phyloP scores from a whole-genome alignment of 2,113 vertebrate genomes.

The Myotis brandtii region DNA sequence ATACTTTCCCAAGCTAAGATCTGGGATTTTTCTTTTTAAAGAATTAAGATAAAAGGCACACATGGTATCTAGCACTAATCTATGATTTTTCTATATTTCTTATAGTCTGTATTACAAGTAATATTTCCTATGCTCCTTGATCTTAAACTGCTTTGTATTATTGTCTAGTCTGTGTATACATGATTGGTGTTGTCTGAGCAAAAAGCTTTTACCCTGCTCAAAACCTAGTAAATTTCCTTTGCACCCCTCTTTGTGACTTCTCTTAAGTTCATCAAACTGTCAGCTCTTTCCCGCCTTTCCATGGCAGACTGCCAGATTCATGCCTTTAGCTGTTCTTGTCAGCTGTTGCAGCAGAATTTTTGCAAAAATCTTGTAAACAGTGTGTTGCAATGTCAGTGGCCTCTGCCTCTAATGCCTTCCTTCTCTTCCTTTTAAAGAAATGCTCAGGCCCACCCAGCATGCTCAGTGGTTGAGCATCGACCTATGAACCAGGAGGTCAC shows the following conservation, averaged over 20 bases:
- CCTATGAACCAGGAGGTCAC: too few species aligned
- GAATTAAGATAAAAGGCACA: background rate
- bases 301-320: conserved; percentile 34
- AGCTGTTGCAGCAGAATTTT: conserved; percentile 15
- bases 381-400: background rate
- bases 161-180: conserved; percentile 18
- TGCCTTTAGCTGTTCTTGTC: conserved; percentile 14
- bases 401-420: background rate
- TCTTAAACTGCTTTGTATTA: background rate
- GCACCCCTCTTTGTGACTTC: background rate
- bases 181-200: conserved; percentile 55
- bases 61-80: background rate
- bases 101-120: background rate
- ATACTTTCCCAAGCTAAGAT: background rate
- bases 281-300: background rate
- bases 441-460: too few species aligned
- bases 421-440: conserved; percentile 43
- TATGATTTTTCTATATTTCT: background rate
- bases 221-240: conserved; percentile 58
- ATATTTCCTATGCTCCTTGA: background rate
- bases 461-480: too few species aligned
- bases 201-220: background rate
- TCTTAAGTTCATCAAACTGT: conserved; percentile 47
- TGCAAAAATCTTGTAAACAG: conserved; percentile 51
- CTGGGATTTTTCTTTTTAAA: background rate